Evolutionary conservation across 1,140 invertebrate genomes (phyloP).

Genomic region (Zaprionus taronus): DNA sequence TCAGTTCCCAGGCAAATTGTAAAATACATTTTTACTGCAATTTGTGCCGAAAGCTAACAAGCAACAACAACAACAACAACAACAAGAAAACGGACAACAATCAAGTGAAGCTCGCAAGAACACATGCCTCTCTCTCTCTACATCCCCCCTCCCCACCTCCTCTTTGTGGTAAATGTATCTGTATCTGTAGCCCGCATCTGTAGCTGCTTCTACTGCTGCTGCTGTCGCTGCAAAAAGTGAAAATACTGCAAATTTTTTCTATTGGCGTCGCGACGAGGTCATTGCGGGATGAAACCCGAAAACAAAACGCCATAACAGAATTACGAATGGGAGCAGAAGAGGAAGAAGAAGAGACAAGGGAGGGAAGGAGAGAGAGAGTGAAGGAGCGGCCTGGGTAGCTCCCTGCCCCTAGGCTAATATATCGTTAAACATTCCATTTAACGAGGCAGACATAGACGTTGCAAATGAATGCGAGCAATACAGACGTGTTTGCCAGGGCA

Average conservation of each 20-base stretch:
- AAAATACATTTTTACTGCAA: slow-evolving; percentile 81
- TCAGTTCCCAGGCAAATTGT: slow-evolving; percentile 66
- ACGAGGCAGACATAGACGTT: slow-evolving; percentile 59
- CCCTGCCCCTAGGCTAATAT: slow-evolving; percentile 66
- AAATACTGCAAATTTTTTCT: slow-evolving; percentile 76
- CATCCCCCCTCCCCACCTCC: background rate
- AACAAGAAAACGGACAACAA: slow-evolving; percentile 19
- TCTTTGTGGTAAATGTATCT: slow-evolving; percentile 4
- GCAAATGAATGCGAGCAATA: slow-evolving; percentile 48
- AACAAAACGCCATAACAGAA: slow-evolving; percentile 31
- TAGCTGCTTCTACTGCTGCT: slow-evolving; percentile 28
- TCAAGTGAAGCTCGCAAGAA: slow-evolving; percentile 3
- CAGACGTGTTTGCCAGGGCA: slow-evolving; percentile 23
- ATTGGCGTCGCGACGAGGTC: slow-evolving; percentile 21
- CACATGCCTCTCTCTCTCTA: background rate
- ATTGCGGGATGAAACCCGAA: slow-evolving; percentile 19
- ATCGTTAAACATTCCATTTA: slow-evolving; percentile 83
- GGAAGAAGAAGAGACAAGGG: background rate
- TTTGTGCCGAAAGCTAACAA: slow-evolving; percentile 79
- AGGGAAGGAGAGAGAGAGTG: background rate
- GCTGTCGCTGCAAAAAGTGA: slow-evolving; percentile 71
- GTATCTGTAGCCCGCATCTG: slow-evolving; percentile 22
- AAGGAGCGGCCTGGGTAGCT: background rate
- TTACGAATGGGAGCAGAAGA: slow-evolving; percentile 23
- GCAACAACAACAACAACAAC: slow-evolving; percentile 42